Evolutionary conservation across 2,888 invertebrate genomes (phyloP).

Genomic region (Apamea sordens): DNA sequence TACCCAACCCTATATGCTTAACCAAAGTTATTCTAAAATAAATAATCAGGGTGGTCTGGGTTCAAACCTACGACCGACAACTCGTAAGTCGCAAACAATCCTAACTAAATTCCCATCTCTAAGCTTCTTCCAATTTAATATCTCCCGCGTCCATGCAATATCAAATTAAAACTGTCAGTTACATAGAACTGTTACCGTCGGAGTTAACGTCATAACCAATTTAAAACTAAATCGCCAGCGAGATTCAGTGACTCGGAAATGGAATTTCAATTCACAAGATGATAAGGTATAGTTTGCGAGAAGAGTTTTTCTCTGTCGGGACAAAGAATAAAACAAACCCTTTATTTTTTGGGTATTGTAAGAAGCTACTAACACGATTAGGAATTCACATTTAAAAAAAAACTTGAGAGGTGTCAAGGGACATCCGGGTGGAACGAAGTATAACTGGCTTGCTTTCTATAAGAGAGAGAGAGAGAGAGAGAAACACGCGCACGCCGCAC

Average conservation of each 20-base stretch:
- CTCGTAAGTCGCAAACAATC: neutral
- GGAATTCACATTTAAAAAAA: neutral
- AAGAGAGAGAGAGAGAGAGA: too few relatives aligned
- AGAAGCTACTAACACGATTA: neutral
- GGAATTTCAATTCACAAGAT: neutral
- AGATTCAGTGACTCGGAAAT: neutral
- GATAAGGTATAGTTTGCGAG: neutral
- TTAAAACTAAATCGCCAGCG: constrained; percentile 23
- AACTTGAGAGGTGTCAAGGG: too few relatives aligned
- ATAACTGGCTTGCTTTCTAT: too few relatives aligned
- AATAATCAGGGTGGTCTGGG: neutral
- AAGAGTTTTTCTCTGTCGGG: neutral
- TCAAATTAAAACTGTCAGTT: constrained; percentile 32
- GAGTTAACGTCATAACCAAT: constrained; percentile 15
- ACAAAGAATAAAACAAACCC: neutral
- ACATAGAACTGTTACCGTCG: constrained; percentile 25
- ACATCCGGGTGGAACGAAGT: too few relatives aligned
- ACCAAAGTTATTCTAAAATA: too few relatives aligned
- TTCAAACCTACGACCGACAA: too few relatives aligned
- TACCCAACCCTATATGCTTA: neutral
- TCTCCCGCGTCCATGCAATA: constrained; percentile 6
- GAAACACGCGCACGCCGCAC: too few relatives aligned
- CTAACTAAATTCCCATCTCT: constrained; percentile 2
- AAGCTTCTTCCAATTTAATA: constrained; percentile 7
- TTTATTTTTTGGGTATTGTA: neutral